phyloP scores from a whole-genome alignment of 2,113 vertebrate species.

The Rhadina sibilatrix region DNA sequence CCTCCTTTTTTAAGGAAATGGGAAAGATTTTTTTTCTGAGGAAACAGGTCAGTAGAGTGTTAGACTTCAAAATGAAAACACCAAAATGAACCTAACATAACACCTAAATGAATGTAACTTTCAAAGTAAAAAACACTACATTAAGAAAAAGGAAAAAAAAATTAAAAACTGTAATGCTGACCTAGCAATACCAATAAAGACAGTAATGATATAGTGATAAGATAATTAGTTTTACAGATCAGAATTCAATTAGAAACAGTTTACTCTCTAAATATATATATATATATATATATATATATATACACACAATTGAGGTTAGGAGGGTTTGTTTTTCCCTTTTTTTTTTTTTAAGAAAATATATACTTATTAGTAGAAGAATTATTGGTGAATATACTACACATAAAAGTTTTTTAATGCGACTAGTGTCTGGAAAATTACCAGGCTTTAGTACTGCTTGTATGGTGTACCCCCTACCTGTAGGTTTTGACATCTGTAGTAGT shows the following conservation, averaged over 20 bases:
- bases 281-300: too few relatives aligned
- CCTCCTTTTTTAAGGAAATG: background rate
- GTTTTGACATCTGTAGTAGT: background rate
- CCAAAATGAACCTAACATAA: background rate
- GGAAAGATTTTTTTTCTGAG: background rate
- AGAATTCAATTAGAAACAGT: background rate
- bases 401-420: background rate
- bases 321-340: too few relatives aligned
- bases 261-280: background rate
- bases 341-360: background rate
- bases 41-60: background rate
- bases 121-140: background rate
- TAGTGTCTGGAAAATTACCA: background rate
- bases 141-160: background rate
- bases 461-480: background rate
- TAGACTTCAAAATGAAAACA: background rate
- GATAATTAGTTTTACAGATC: background rate
- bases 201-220: background rate
- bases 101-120: background rate
- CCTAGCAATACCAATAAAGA: background rate
- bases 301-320: background rate
- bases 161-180: background rate
- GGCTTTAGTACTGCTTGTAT: fast-evolving
- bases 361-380: background rate
- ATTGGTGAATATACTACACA: background rate